Conservation (phyloP, 1,140 invertebrate species). For the Sminthurinus signatus region DNA sequence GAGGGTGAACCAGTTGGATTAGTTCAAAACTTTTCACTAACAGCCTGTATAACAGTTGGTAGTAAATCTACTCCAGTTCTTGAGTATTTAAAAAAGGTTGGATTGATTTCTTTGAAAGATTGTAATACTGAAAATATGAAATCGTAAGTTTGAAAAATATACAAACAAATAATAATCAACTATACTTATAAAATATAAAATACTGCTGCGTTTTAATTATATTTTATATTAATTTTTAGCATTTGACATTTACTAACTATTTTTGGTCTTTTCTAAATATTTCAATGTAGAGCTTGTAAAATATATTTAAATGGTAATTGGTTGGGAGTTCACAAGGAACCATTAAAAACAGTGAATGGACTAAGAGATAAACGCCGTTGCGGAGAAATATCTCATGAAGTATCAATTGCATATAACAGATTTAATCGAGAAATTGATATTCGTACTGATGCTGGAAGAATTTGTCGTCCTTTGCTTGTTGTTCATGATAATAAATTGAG, state of each 20-base stretch:
- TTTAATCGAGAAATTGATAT: conserved; percentile 94
- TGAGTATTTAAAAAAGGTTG: conserved; percentile 74
- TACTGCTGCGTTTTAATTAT: conserved; percentile 47
- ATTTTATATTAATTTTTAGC: conserved; percentile 70
- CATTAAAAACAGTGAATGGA: conserved; percentile 94
- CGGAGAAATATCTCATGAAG: conserved; percentile 95
- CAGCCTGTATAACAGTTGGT: conserved; percentile 99
- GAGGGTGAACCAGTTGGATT: conserved; percentile 85
- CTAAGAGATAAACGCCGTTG: conserved; percentile 86
- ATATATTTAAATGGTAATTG: conserved; percentile 99
- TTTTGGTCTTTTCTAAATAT: too few relatives aligned
- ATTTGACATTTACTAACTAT: conserved; percentile 7
- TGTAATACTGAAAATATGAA: neutral
- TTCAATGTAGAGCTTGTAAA: conserved; percentile 68
- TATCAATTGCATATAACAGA: conserved; percentile 81
- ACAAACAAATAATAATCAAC: too few relatives aligned
- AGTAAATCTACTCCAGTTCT: conserved; percentile 94
- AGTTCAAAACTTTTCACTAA: conserved; percentile 96
- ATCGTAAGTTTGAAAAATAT: neutral
- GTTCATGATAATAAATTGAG: conserved; percentile 88
- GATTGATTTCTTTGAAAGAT: neutral
- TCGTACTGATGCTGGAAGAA: conserved; percentile 95
- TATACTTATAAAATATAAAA: too few relatives aligned
- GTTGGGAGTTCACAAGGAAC: conserved; percentile 95
- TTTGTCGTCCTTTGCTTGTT: conserved; percentile 92